These are phyloP conservation scores for Diacarnus erythraeanus DNA, from an alignment of 37 sponge, comb jelly and placozoan species.

Conservation along the genomic window DNA sequence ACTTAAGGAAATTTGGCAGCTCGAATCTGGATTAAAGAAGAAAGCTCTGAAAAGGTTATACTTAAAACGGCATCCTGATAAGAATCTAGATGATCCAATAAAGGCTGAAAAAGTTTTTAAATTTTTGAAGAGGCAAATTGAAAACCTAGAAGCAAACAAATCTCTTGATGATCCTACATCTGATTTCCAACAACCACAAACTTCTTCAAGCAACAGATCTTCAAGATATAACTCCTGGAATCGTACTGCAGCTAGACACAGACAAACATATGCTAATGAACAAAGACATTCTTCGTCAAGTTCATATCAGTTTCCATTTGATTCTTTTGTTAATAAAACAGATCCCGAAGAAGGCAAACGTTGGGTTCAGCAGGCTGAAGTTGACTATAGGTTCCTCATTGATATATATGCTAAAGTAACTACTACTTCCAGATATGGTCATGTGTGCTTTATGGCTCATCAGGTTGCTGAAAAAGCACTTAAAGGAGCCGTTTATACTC, in stretches of 20 bases:
- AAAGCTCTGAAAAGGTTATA: conserved; percentile 37
- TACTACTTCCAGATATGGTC: not conserved
- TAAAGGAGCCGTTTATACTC: conserved; percentile 50
- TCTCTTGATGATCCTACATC: conserved; percentile 22
- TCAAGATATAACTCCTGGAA: not conserved
- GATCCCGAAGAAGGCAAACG: conserved; percentile 29
- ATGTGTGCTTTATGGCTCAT: conserved; percentile 68
- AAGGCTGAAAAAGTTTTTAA: conserved; percentile 38
- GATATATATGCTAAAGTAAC: not conserved
- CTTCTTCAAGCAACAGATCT: not conserved
- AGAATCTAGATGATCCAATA: conserved; percentile 28
- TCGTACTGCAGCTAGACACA: not conserved
- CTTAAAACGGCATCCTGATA: conserved; percentile 64
- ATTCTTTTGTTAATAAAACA: not conserved
- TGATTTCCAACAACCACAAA: not conserved
- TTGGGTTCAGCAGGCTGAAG: conserved; percentile 43
- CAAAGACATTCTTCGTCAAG: not conserved
- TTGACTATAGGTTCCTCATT: conserved; percentile 17
- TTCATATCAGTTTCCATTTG: not conserved
- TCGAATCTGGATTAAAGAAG: conserved; percentile 14
- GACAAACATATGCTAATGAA: not conserved
- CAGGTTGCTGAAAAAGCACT: conserved; percentile 74
- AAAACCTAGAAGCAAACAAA: not conserved
- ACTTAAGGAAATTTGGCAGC: conserved; percentile 46
- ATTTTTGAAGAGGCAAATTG: conserved; percentile 32